These are phyloP conservation scores for Drosophila kanekoi DNA, from an alignment of 2,888 invertebrate species.

Conservation along the genomic window DNA sequence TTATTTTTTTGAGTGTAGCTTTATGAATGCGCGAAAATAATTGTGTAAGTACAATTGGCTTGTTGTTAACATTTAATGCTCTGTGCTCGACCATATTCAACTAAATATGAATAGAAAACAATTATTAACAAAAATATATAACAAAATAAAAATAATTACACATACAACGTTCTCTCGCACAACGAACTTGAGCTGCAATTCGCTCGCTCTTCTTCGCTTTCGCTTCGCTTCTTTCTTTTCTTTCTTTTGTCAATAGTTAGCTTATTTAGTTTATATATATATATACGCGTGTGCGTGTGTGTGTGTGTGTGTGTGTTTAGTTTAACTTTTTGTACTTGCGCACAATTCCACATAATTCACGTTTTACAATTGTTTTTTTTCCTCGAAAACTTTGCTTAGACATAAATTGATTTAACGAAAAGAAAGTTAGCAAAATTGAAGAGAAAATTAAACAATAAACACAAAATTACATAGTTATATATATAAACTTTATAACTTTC, in stretches of 20 bases:
- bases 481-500: too few relatives aligned
- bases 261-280: conserved; percentile 45
- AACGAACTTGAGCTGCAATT: conserved; percentile 53
- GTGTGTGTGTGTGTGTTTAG: conserved; percentile 28
- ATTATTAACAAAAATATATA: conserved; percentile 81
- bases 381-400: conserved; percentile 59
- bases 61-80: conserved; percentile 46
- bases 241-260: conserved; percentile 28
- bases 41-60: conserved; percentile 76
- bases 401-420: conserved; percentile 71
- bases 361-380: conserved; percentile 50
- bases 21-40: conserved; percentile 35
- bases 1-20: conserved; percentile 12
- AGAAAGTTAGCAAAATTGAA: conserved; percentile 52
- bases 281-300: too few relatives aligned
- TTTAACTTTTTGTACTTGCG: conserved; percentile 72
- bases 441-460: conserved; percentile 54
- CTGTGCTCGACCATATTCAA: conserved; percentile 51
- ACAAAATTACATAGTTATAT: conserved; percentile 41
- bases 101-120: conserved; percentile 80
- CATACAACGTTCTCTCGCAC: conserved; percentile 55
- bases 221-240: too few relatives aligned
- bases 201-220: conserved; percentile 16
- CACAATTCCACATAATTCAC: conserved; percentile 63
- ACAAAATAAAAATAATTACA: conserved; percentile 82